Base-by-base conservation (phyloP, 2,888 invertebrate genomes). In the Melieria omissa region DNA sequence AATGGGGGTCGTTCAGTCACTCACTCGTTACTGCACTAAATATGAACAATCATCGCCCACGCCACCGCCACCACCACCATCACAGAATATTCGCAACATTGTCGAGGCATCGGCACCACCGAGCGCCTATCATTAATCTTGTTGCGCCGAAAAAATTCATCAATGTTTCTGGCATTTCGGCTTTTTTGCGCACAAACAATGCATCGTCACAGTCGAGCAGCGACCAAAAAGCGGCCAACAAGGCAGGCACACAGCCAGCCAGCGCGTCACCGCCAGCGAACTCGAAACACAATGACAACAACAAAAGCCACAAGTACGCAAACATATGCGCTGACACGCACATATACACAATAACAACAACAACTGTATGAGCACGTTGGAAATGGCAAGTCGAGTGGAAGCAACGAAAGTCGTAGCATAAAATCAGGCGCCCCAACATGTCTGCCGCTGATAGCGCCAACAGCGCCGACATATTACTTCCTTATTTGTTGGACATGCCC, bases 391-490 rank as follows among this genome's bases (percentile, higher is more conserved):
- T 58, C 12, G 46, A 8, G 54, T 58, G 29, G 42, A 58, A 67
- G 55, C 55, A 71, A 71, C 52, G 46, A 45, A 61, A 29, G 49
- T 47, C 58, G 29, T 16, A 4, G 47, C 46, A 67, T 14, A 49
- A 57, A 41, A 45, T 46, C 16, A 49, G 16, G 41, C 10, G 14
- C 16, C 41, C 41, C 54, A 70, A 45, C 75, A 74, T 64, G 78
- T 82, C 83, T 83, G 83, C 74, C 69, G 77, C 77, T 81, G 82
- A 82, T 82, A 78, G 78, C 78, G 70, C 72, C 29, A 29, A 29
- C 29, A 29, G 29, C 29, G 74, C 69, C 82, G 82, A 83, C 82
- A 82, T 83, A 82, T 82, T 82, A 83, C 83, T 82, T 82, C 82
- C 82, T 83, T 81, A 80, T 82, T 83, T 83, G 82, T 81, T 80